A percentile compares a stretch with the other conserved stretches of the same genome.
Conservation (phyloP, 2,888 invertebrate species). For the Eurytoma californica region DNA sequence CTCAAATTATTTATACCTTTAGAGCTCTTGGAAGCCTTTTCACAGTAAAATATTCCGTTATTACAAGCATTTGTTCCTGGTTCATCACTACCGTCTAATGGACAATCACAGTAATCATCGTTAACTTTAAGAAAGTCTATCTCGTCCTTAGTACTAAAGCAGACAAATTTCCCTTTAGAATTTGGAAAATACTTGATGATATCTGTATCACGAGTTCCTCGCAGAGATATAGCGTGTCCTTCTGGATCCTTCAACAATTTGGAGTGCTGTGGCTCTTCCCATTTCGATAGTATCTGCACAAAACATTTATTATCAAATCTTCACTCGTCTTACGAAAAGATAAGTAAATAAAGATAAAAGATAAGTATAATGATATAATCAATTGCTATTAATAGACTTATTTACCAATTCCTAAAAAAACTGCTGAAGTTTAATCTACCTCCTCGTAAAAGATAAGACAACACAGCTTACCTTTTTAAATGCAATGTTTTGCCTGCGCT, state of each 20-base stretch:
- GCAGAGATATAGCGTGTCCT: conserved; percentile 61
- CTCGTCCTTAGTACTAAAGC: conserved; percentile 74
- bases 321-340: neutral
- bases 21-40: conserved; percentile 57
- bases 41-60: conserved; percentile 90
- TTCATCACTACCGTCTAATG: conserved; percentile 84
- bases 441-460: neutral
- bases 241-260: conserved; percentile 61
- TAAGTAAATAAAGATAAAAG: neutral
- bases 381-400: neutral
- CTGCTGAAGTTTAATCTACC: too few species aligned
- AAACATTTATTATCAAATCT: conserved; percentile 12
- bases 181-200: conserved; percentile 75
- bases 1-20: conserved; percentile 19
- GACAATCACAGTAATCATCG: conserved; percentile 92
- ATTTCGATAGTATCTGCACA: conserved; percentile 56
- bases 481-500: conserved; percentile 35
- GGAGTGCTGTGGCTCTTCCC: conserved; percentile 61
- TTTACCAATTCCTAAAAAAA: neutral
- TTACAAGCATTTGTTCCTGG: conserved; percentile 93
- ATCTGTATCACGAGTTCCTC: conserved; percentile 74
- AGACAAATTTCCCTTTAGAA: conserved; percentile 74
- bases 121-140: conserved; percentile 81
- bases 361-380: neutral
- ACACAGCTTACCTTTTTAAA: conserved; percentile 30